Evolutionary conservation across 2,797 vertebrate species (phyloP).

Genomic region (Petrocephalus sullivani): DNA sequence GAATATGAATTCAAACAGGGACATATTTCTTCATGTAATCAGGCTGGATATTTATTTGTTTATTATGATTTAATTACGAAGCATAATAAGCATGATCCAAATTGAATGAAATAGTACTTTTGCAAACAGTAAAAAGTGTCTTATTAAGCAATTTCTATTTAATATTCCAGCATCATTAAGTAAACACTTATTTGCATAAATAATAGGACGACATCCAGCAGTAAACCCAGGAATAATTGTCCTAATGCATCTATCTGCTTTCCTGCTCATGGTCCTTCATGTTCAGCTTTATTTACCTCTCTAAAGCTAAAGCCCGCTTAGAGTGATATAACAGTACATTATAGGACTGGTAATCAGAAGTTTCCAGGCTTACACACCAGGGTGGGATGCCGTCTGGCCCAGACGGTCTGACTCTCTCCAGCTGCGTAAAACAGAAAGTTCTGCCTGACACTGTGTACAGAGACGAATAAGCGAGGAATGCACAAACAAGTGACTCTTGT

Average conservation of each 20-base stretch:
- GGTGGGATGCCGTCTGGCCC: background rate
- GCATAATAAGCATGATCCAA: background rate
- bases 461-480: too few species aligned
- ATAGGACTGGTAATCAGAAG: background rate
- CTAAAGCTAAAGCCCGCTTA: background rate
- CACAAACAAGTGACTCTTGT: background rate
- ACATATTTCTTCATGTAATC: background rate
- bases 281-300: background rate
- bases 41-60: background rate
- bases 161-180: background rate
- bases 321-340: background rate
- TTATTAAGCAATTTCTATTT: background rate
- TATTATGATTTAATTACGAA: background rate
- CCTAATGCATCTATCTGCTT: background rate
- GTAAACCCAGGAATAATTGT: background rate
- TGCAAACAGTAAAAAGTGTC: background rate
- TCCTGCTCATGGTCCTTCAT: background rate
- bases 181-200: background rate
- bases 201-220: background rate
- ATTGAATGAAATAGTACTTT: background rate
- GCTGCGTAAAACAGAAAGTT: background rate
- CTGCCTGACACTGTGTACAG: background rate
- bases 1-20: background rate
- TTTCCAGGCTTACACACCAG: background rate
- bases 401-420: background rate